Conservation (phyloP, 2,113 vertebrate genomes). For the Syngnathus floridae region DNA sequence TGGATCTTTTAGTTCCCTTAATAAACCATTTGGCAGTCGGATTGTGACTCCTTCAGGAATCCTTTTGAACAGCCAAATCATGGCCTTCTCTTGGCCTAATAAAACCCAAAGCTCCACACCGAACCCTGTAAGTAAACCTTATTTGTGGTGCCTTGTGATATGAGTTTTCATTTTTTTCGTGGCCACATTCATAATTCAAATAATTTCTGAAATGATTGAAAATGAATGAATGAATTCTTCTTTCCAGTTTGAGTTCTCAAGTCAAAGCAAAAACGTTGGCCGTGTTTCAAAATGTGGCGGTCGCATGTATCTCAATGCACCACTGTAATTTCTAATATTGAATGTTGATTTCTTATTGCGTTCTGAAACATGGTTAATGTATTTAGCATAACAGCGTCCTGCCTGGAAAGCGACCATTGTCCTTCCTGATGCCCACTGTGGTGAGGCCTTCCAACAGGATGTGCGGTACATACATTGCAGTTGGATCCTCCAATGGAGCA, state of each 20-base stretch:
- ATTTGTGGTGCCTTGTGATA: too few species aligned
- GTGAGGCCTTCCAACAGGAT: conserved; percentile 83
- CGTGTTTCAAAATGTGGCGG: too few species aligned
- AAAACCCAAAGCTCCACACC: conserved; percentile 70
- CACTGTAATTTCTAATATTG: not conserved
- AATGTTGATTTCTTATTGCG: not conserved
- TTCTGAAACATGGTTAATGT: conserved; percentile 10
- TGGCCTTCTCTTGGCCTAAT: conserved; percentile 93
- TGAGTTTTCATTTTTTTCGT: too few species aligned
- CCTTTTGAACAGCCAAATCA: conserved; percentile 93
- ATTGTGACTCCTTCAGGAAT: conserved; percentile 89
- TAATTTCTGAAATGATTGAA: too few species aligned
- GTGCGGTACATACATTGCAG: conserved; percentile 88
- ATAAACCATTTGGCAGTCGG: conserved; percentile 90
- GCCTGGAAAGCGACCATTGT: conserved; percentile 83
- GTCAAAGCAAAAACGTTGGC: too few species aligned
- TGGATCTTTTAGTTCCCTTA: conserved; percentile 78
- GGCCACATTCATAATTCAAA: too few species aligned
- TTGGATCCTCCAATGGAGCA: conserved; percentile 83
- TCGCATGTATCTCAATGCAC: too few species aligned
- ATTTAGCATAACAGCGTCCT: conserved; percentile 78
- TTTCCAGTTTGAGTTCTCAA: too few species aligned
- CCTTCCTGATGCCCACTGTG: conserved; percentile 87
- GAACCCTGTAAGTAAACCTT: conserved; percentile 68
- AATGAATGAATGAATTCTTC: too few species aligned